Conservation (phyloP, 2,888 invertebrate genomes). For the Folsomia candida region DNA sequence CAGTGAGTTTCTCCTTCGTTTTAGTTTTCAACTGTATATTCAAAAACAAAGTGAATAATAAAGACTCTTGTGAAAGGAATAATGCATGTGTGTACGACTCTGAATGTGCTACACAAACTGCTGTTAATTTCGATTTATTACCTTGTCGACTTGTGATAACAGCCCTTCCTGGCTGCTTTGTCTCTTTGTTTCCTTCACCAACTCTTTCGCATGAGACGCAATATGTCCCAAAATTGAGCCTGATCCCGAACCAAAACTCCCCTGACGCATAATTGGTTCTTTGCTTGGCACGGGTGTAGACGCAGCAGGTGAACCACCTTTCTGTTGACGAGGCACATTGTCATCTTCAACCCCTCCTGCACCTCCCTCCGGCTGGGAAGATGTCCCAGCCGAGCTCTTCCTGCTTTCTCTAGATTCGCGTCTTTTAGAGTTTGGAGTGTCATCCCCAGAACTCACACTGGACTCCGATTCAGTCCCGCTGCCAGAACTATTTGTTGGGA, state of each 20-base stretch:
- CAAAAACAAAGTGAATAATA: not conserved
- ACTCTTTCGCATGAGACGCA: conserved; percentile 81
- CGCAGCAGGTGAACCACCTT: not conserved
- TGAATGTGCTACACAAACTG: not conserved
- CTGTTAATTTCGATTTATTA: conserved; percentile 54
- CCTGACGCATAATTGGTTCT: conserved; percentile 53
- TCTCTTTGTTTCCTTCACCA: conserved; percentile 80
- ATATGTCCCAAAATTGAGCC: conserved; percentile 79
- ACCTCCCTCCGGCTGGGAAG: not conserved
- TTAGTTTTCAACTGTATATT: conserved; percentile 61
- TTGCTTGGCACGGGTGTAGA: conserved; percentile 61
- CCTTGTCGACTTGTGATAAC: conserved; percentile 86
- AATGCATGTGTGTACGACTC: no score
- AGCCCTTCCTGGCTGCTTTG: conserved; percentile 83
- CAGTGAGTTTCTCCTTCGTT: conserved; percentile 64
- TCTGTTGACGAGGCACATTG: no score
- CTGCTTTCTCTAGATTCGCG: conserved; percentile 39
- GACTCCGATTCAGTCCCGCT: conserved; percentile 48
- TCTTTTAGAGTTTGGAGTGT: conserved; percentile 30
- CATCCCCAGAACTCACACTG: conserved; percentile 53
- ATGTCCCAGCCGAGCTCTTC: conserved; percentile 25
- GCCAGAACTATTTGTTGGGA: no score
- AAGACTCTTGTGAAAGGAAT: no score
- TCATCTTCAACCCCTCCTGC: not conserved
- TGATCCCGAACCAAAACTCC: conserved; percentile 48